Percentiles rank a stretch among this genome's conserved stretches.
phyloP scores from a whole-genome alignment of 64 coral and sea anemone species.

The Orbicella faveolata region DNA sequence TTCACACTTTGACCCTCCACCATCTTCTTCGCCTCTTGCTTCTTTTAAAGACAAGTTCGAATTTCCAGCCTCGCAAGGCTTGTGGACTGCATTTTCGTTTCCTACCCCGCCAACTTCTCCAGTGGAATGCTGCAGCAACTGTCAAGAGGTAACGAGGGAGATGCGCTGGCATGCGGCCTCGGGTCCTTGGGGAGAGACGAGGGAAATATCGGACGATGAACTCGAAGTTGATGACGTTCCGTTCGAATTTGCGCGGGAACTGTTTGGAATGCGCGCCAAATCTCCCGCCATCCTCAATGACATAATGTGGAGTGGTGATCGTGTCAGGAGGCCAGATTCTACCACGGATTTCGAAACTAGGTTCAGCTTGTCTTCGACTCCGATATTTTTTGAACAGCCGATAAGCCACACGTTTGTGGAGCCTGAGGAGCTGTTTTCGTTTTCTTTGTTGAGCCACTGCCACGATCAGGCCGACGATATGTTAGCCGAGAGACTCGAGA shows the following conservation, averaged over 20 bases:
- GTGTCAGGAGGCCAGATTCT: constrained; percentile 54
- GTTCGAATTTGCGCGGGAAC: constrained; percentile 23
- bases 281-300: constrained; percentile 65
- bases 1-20: background rate
- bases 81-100: constrained; percentile 42
- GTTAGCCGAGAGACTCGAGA: background rate
- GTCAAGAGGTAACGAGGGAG: constrained; percentile 33
- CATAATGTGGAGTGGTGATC: constrained; percentile 68
- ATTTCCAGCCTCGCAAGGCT: background rate
- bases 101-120: constrained; percentile 58
- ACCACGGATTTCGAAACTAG: constrained; percentile 51
- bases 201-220: constrained; percentile 28
- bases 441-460: constrained; percentile 2
- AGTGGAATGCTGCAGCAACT: constrained; percentile 13
- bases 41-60: constrained; percentile 11
- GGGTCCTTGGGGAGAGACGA: background rate
- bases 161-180: constrained; percentile 15
- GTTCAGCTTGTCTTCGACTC: constrained; percentile 30
- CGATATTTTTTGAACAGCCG: constrained; percentile 33
- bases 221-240: constrained; percentile 4
- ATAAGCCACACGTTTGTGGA: constrained; percentile 45
- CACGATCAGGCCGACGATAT: background rate
- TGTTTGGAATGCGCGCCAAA: background rate
- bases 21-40: background rate
- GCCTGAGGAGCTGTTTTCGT: constrained; percentile 40